Evolutionary conservation across 2,113 vertebrate genomes (phyloP), one percentile per base, ranked within the genome.

Genomic region (Lepisosteus osseus): DNA sequence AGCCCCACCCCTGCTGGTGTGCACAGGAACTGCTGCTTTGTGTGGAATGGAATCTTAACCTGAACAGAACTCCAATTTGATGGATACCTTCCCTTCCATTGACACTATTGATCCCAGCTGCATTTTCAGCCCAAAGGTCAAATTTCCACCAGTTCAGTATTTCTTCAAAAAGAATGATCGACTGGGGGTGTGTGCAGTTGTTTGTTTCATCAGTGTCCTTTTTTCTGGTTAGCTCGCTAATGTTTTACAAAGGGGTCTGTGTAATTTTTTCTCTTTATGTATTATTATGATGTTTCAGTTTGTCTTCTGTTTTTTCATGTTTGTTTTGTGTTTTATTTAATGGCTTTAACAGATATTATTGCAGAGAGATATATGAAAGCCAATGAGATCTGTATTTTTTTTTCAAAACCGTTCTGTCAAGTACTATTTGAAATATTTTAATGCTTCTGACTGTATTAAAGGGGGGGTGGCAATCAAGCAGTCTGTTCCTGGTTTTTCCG

Each of bases 31-130:
- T 83, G 83, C 81, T 86, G 83, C 75, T 75, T 70, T 79, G 82
- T 83, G 78, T 83, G 79, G 73, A 84, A 79, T 83, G 84, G 82
- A 85, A 88, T 87, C 88, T 88, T 86, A 61, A 61, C 17, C 84
- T 84, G 86, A 86, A 86, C 71, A 77, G 71, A 29, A 29, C 29
- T 29, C 29, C 29, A 29, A 29, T 29, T 29, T 29, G 29, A 29
- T 29, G 29, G 29, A 29, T 80, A 13, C 15, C 44, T 29, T 47
- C 70, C 15, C 55, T 6, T 29, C 63, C 54, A 45, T 13, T 14
- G 63, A 17, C 70, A 2, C 41, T 41, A 56, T 43, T 57, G 67
- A 68, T 67, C 74, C 70, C 72, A 74, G 70, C 55, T 69, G 74
- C 67, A 47, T 71, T 77, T 29, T 71, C 68, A 61, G 64, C 17